Base-by-base conservation (phyloP, 2,888 invertebrate species). In the Drosophila rellima region DNA sequence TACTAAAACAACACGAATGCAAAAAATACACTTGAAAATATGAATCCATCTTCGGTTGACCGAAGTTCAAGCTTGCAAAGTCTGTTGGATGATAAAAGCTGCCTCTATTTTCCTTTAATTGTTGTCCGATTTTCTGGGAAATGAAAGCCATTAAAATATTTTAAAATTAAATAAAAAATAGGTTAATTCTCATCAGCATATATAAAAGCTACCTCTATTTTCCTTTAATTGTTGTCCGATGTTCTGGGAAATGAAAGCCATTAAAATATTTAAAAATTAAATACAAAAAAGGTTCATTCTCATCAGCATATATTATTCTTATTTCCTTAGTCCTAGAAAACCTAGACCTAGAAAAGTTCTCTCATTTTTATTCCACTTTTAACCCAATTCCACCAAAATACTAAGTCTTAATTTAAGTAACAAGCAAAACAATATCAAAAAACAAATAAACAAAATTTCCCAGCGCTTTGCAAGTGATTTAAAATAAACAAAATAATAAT, bases 1-100 rank as follows among this genome's bases (percentile, higher is more conserved):
- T 78, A 80, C 61, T 47, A 47, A 47, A 31, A 39, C 29, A 33
- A 75, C 62, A 79, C 56, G 18, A 52, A 40, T 39, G 35, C 67
- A 7, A 15, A 20, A 45, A 45, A 48, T n/a, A 23, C 10, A 15
- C n/a, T n/a, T 35, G n/a, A 11, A 33, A 4, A 3, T 18, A 10
- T n/a, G n/a, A 11, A 15, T 29, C 11, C 0, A 39, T 8, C 52
- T 65, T 71, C 54, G 71, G 72, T 18, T n/a, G 8, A 35, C 13
- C 54, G 66, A 72, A 50, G 23, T 8, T 18, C 31, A 37, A 2
- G 17, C 61, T 62, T 61, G 70, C 55, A 50, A 29, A 40, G 11
- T 2, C 4, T 11, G 1, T 20, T 11, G 3, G 1, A 3, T 15
- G n/a, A 3, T 11, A 6, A 29, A 26, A 2, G 2, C 18, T n/a